Evolutionary conservation across 64 coral and sea anemone species (phyloP), one percentile per base, ranked within the genome.

Genomic region (Porites lutea): DNA sequence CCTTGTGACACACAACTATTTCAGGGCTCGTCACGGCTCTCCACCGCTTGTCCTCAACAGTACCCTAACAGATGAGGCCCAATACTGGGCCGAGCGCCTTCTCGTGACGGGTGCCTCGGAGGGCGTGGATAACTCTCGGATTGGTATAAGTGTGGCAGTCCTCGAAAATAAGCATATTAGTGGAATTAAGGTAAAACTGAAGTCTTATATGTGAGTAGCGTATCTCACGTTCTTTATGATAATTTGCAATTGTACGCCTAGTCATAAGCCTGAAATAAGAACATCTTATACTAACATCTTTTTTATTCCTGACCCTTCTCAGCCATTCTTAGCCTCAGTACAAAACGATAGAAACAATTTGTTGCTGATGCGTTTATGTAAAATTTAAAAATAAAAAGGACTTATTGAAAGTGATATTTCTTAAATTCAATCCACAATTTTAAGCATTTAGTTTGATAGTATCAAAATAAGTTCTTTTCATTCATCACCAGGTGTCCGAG

Each of bases 1-100:
- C 82, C 82, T 98, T 18, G 93, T 98, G 12, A 88, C 94, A 20
- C 87, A 93, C 49, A 98, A 98, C 48, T 98, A 95, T 87, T 95
- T 93, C 64, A 91, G 96, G 18, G 96, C 96, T 13, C 93, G 94
- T 21, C 96, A 98, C 74, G 90, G 86, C 18, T 94, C 88, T 63
- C 94, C 96, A 14, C 96, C 96, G 2, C 71, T 98, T 13, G 82
- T 93, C 53, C 63, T 91, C 44, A 83, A 74, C 59, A 84, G 89
- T 52, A 23, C 83, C 23, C 88, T 98, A 14, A 98, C 82, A 59
- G 90, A 93, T 86, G 94, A 98, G 48, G 96, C 96, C 13, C 96
- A 98, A 20, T 95, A 96, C 64, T 98, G 96, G 96, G 96, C 96
- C 2, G 96, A 98, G 65, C 90, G 96, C 37, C 88, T 98, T 69